Conservation (phyloP, 2,888 invertebrate genomes). For the Thera britannica region DNA sequence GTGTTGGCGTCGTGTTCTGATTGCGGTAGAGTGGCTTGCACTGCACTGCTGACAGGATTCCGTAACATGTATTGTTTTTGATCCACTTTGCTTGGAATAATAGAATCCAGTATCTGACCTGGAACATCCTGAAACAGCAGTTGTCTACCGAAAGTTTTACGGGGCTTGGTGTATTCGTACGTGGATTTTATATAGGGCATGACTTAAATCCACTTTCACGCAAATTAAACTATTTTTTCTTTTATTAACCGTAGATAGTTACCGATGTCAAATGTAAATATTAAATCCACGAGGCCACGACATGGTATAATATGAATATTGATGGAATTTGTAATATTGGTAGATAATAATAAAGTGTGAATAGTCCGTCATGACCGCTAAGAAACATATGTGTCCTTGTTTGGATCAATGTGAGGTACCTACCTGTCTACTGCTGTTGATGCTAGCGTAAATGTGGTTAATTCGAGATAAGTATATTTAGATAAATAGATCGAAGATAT, state of each 20-base stretch:
- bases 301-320: constrained; percentile 47
- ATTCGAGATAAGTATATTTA: neutral
- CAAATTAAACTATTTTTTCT: constrained; percentile 29
- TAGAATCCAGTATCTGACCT: constrained; percentile 72
- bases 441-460: constrained; percentile 2
- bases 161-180: constrained; percentile 77
- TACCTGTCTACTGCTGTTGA: neutral
- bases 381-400: constrained; percentile 74
- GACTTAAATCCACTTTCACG: constrained; percentile 43
- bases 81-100: constrained; percentile 64
- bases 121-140: constrained; percentile 75
- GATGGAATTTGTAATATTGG: constrained; percentile 49
- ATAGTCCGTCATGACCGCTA: constrained; percentile 52
- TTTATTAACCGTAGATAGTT: constrained; percentile 34
- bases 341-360: constrained; percentile 51
- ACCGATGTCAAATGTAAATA: constrained; percentile 52
- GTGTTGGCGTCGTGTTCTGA: constrained; percentile 86
- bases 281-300: constrained; percentile 67
- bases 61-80: constrained; percentile 76
- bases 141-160: constrained; percentile 79
- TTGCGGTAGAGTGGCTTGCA: constrained; percentile 75
- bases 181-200: constrained; percentile 61
- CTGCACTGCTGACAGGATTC: constrained; percentile 79
- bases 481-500: no score
- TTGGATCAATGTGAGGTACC: constrained; percentile 35